phyloP scores from a whole-genome alignment of 2,888 invertebrate species.

The Mimas tiliae region DNA sequence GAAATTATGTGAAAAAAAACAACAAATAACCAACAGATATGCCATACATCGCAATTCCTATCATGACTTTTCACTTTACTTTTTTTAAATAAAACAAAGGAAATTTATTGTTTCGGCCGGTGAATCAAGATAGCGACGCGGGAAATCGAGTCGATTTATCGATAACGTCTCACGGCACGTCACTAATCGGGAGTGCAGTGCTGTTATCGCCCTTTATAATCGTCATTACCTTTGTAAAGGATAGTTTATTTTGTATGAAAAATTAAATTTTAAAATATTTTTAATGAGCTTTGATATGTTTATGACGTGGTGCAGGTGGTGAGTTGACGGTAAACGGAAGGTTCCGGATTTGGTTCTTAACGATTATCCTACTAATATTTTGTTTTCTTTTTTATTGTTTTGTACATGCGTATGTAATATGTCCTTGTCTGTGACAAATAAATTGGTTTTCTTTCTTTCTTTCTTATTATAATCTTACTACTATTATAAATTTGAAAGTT shows the following conservation, averaged over 20 bases:
- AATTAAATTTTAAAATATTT: slow-evolving; percentile 23
- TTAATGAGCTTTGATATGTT: slow-evolving; percentile 4
- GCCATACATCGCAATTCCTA: slow-evolving; percentile 41
- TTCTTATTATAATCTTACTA: too few relatives aligned
- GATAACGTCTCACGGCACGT: slow-evolving; percentile 74
- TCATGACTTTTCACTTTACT: slow-evolving; percentile 37
- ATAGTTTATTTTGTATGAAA: slow-evolving; percentile 26
- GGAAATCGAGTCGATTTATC: slow-evolving; percentile 73
- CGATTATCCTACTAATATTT: too few relatives aligned
- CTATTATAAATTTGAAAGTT: too few relatives aligned
- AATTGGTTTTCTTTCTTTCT: too few relatives aligned
- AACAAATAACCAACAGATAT: slow-evolving; percentile 18
- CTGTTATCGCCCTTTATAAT: slow-evolving; percentile 77
- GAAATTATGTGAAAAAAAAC: neutral
- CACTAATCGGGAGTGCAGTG: slow-evolving; percentile 73
- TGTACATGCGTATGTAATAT: too few relatives aligned
- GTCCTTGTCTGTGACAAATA: too few relatives aligned
- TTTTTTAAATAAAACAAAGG: slow-evolving; percentile 47
- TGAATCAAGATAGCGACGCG: slow-evolving; percentile 67
- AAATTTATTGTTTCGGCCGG: slow-evolving; percentile 72
- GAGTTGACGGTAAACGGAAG: neutral
- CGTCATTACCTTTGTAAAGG: slow-evolving; percentile 55
- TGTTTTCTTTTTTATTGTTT: too few relatives aligned
- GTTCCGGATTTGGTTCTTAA: neutral
- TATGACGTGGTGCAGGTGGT: neutral